These are phyloP conservation scores for Alsophila aescularia DNA, from an alignment of 2,888 invertebrate species.

Conservation along the genomic window DNA sequence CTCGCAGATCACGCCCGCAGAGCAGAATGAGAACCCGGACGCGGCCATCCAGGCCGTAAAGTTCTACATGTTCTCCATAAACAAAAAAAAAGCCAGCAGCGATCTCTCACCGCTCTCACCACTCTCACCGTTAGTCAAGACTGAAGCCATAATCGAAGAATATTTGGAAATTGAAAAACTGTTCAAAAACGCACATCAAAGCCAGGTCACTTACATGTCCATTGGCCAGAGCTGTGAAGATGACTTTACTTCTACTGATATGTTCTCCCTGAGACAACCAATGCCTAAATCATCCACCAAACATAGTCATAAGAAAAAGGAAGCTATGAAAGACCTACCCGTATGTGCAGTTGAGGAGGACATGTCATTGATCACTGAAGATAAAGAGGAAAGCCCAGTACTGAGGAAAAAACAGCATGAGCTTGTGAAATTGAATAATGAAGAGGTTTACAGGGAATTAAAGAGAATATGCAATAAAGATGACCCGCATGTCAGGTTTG, in stretches of 20 bases:
- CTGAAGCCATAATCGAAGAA: conserved; percentile 91
- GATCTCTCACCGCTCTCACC: too few species aligned
- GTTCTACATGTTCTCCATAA: conserved; percentile 94
- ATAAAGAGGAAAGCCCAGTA: conserved; percentile 84
- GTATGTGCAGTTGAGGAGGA: conserved; percentile 71
- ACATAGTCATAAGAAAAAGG: conserved; percentile 70
- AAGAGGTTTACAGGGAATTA: conserved; percentile 91
- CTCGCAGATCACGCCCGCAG: conserved; percentile 92
- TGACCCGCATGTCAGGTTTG: conserved; percentile 92
- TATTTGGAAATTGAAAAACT: conserved; percentile 92
- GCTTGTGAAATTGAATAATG: conserved; percentile 86
- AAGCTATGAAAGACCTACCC: conserved; percentile 65
- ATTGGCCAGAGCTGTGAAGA: conserved; percentile 83
- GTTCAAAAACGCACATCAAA: conserved; percentile 89
- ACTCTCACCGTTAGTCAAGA: conserved; percentile 92
- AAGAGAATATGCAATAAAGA: conserved; percentile 91
- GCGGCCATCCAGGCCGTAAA: conserved; percentile 96
- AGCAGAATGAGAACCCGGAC: conserved; percentile 94
- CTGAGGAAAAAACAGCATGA: conserved; percentile 85
- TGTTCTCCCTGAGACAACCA: conserved; percentile 74
- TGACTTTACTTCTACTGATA: conserved; percentile 72
- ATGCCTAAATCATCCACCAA: conserved; percentile 82
- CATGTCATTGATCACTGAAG: conserved; percentile 71
- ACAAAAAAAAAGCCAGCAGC: conserved; percentile 90
- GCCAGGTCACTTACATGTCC: conserved; percentile 83